Evolutionary conservation across 2,888 invertebrate species (phyloP).

Genomic region (Melieria picta): DNA sequence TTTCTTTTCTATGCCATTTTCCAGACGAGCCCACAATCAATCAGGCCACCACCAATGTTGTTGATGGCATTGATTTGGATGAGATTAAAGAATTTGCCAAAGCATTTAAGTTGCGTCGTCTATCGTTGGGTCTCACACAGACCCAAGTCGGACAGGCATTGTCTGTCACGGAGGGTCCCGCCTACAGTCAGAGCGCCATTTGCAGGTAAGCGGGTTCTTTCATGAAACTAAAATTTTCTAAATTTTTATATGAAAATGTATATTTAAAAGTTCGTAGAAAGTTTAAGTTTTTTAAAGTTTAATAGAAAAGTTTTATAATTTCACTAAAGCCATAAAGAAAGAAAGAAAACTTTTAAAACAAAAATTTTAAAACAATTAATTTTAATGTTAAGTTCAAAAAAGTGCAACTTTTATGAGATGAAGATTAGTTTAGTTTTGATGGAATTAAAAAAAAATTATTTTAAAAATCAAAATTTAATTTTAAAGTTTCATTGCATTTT

Average conservation of each 20-base stretch:
- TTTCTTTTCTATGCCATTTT: constrained; percentile 41
- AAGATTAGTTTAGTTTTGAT: no score
- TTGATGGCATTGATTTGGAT: constrained; percentile 96
- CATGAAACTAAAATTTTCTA: neutral
- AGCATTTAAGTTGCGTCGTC: constrained; percentile 92
- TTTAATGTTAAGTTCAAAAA: no score
- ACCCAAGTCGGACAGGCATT: constrained; percentile 98
- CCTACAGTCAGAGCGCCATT: constrained; percentile 98
- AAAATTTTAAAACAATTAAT: no score
- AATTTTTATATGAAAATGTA: neutral
- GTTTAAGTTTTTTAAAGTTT: neutral
- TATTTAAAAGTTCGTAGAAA: neutral
- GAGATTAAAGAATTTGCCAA: constrained; percentile 99
- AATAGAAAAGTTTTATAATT: no score
- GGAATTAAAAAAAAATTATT: no score
- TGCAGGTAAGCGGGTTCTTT: constrained; percentile 82
- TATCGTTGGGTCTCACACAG: constrained; percentile 94
- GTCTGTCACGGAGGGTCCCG: constrained; percentile 95
- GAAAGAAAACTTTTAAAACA: no score
- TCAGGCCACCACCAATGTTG: constrained; percentile 92
- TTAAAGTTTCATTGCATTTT: no score
- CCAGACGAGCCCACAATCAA: constrained; percentile 92
- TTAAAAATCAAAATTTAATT: no score
- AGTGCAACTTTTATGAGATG: no score
- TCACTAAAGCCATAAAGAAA: no score